Conservation (phyloP, 2,797 vertebrate genomes). For the Eulemur albifrons region DNA sequence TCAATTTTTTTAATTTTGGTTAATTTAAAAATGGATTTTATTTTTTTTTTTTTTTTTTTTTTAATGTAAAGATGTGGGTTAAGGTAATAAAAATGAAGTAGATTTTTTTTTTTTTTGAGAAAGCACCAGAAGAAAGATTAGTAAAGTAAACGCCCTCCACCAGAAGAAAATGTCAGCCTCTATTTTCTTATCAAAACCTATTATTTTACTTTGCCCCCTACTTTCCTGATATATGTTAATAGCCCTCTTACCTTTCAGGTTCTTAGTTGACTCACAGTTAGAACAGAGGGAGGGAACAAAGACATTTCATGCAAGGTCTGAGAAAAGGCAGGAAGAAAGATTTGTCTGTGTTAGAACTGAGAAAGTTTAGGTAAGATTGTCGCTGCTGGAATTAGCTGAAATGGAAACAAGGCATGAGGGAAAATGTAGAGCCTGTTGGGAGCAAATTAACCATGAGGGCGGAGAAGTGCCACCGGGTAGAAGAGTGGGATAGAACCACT, state of each 20-base stretch:
- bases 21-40: no score
- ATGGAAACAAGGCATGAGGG: not conserved
- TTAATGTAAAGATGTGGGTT: not conserved
- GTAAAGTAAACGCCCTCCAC: slow-evolving; percentile 16
- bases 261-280: slow-evolving; percentile 51
- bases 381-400: not conserved
- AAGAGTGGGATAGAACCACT: not conserved
- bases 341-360: not conserved
- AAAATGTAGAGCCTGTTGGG: not conserved
- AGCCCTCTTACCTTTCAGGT: slow-evolving; percentile 44
- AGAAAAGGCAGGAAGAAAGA: not conserved
- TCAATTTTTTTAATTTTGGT: no score
- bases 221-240: slow-evolving; percentile 24
- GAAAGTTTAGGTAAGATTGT: not conserved
- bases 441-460: not conserved
- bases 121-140: slow-evolving; percentile 53
- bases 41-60: not conserved
- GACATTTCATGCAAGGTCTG: slow-evolving; percentile 21
- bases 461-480: not conserved
- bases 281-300: slow-evolving; percentile 16
- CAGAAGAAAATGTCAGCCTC: slow-evolving; percentile 56
- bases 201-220: not conserved
- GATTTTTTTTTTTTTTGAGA: slow-evolving; percentile 26
- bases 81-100: slow-evolving; percentile 21
- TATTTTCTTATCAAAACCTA: slow-evolving; percentile 51